These are phyloP conservation scores for Ormyrus nitidulus DNA, from an alignment of 2,888 invertebrate species.

Conservation along the genomic window DNA sequence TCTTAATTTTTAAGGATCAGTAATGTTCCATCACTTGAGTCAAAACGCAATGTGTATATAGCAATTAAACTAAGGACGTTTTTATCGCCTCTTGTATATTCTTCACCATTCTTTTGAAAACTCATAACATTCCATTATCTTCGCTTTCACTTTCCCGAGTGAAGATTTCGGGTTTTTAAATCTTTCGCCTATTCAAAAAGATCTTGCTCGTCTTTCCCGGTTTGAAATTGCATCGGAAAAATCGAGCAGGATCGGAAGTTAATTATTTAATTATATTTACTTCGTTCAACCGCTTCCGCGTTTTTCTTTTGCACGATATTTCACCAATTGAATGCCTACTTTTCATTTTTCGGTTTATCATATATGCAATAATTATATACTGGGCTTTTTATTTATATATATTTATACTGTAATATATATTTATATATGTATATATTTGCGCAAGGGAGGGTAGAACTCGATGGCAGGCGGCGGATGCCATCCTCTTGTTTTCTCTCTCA, in stretches of 20 bases:
- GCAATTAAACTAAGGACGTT: constrained; percentile 35
- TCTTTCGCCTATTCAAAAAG: too few relatives aligned
- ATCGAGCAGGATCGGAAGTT: constrained; percentile 34
- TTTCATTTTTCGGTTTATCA: constrained; percentile 49
- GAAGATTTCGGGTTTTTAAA: too few relatives aligned
- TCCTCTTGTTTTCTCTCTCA: constrained; percentile 46
- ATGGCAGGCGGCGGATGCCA: constrained; percentile 60
- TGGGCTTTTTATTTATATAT: constrained; percentile 56
- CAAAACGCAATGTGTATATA: constrained; percentile 36
- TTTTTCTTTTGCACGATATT: constrained; percentile 33
- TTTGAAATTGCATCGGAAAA: constrained; percentile 44
- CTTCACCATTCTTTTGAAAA: constrained; percentile 24
- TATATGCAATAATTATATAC: constrained; percentile 55
- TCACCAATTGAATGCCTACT: constrained; percentile 52
- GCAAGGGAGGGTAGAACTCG: constrained; percentile 64
- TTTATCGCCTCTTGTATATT: constrained; percentile 25
- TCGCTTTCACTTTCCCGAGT: too few relatives aligned
- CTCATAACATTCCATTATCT: constrained; percentile 2
- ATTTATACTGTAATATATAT: constrained; percentile 56
- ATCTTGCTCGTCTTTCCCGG: background rate
- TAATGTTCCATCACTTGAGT: constrained; percentile 35
- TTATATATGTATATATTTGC: constrained; percentile 62
- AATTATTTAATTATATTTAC: constrained; percentile 45
- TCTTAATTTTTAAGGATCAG: constrained; percentile 49
- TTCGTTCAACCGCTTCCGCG: constrained; percentile 32